phyloP scores from a whole-genome alignment of 92 coral and sea anemone genomes.

The Virgularia gustaviana region DNA sequence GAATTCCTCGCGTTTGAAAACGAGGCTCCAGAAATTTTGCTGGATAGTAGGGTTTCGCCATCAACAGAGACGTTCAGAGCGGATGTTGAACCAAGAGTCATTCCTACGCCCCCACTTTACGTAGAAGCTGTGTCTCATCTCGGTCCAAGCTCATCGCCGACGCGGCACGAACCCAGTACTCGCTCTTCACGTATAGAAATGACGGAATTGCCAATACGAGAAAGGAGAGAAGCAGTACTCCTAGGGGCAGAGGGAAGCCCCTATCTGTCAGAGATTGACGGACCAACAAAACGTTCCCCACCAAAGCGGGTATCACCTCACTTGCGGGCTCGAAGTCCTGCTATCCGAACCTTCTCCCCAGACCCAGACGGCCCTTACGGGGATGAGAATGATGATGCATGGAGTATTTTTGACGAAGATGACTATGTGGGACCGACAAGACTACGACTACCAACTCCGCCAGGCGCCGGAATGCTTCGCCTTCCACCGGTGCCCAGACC shows the following conservation, averaged over 20 bases:
- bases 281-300: too few relatives aligned
- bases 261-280: too few relatives aligned
- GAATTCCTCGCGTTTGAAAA: not conserved
- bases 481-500: constrained; percentile 28
- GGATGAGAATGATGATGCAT: not conserved
- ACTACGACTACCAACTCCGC: constrained; percentile 23
- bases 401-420: constrained; percentile 13
- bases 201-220: not conserved
- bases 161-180: not conserved
- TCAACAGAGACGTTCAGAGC: not conserved
- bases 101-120: constrained; percentile 16
- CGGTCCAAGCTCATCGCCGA: not conserved
- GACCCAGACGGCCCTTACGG: not conserved
- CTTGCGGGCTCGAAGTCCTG: too few relatives aligned
- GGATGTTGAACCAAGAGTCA: not conserved
- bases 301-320: too few relatives aligned
- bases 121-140: constrained; percentile 5
- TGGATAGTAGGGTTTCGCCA: constrained; percentile 14
- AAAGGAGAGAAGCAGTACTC: not conserved
- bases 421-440: not conserved
- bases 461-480: constrained; percentile 3
- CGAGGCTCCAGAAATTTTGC: constrained; percentile 3
- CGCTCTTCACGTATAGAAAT: not conserved
- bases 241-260: too few relatives aligned
- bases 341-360: not conserved